Base-by-base conservation (phyloP, 2,113 vertebrate species). In the Syrmaticus mikado region DNA sequence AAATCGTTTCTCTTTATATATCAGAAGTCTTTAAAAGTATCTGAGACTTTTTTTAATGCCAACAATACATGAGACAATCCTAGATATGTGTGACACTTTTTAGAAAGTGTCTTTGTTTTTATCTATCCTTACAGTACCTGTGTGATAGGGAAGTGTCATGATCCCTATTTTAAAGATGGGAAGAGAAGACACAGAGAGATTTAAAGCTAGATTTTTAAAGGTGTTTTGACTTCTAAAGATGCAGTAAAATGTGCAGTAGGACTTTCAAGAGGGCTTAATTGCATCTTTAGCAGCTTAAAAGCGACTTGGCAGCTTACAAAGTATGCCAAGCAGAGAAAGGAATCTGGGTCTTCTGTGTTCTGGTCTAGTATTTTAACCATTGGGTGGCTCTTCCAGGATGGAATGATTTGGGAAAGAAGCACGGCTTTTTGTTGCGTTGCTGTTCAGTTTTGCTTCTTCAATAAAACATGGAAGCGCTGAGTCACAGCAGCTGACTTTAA, bases 161-260 rank as follows among this genome's bases (percentile, higher is more conserved):
- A 95, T 94, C 95, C 66, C 83, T 82, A 72, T 96, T 95, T 95
- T 92, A 92, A 81, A 90, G 85, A 94, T 73, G 48, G 93, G 73
- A 93, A 94, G 77, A 91, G 79, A 89, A 95, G 90, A 92, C 80
- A 92, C 65, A 88, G 64, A 85, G 91, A 82, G 89, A 91, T 92
- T 83, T 95, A 95, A 92, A 94, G 85, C 72, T 72, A 58, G 91
- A 81, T 87, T 94, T 95, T 93, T 89, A 91, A 96, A 96, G 67
- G 70, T 96, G 85, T 94, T 94, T 95, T 96, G 92, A 94, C 96
- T 96, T 95, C 96, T 97, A 87, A 96, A 83, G 87, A 45, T 88
- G 61, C 72, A 86, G 82, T 75, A 94, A 93, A 96, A 88, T 92
- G 92, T 95, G 41, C 68, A 57, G 81, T 84, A 96, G 91, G 91